Evolutionary conservation across 2,797 vertebrate species (phyloP).

Genomic region (Rhinatrema bivittatum): DNA sequence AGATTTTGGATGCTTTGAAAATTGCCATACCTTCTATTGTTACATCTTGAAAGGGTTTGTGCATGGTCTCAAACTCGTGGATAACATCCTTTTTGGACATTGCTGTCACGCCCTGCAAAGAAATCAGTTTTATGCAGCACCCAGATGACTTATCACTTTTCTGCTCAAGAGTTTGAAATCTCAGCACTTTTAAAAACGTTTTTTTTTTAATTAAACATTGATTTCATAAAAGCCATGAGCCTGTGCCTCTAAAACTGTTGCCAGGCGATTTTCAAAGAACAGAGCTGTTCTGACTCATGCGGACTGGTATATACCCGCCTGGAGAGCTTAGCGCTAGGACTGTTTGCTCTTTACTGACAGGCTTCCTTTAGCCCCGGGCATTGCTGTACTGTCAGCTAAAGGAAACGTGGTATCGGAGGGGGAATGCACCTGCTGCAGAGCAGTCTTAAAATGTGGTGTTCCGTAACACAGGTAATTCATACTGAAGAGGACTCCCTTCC

Average conservation of each 20-base stretch:
- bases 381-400: neutral
- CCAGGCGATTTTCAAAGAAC: neutral
- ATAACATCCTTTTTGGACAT: too few species aligned
- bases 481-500: conserved; percentile 41
- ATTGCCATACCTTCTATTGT: too few species aligned
- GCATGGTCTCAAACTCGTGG: too few species aligned
- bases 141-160: too few species aligned
- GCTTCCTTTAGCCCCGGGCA: neutral
- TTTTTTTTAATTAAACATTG: neutral
- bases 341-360: neutral
- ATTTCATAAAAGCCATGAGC: neutral
- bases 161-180: too few species aligned
- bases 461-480: conserved; percentile 16
- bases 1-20: too few species aligned
- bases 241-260: conserved; percentile 2
- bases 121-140: too few species aligned
- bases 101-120: too few species aligned
- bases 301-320: neutral
- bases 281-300: neutral
- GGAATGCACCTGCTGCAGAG: neutral
- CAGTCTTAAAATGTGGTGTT: conserved; percentile 9
- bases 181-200: too few species aligned
- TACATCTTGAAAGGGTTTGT: too few species aligned
- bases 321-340: neutral
- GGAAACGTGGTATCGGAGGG: conserved; percentile 3